A percentile compares a stretch with the other conserved stretches of the same genome.
Evolutionary conservation across 2,888 invertebrate genomes (phyloP).

Genomic region (Bellardia pandia): DNA sequence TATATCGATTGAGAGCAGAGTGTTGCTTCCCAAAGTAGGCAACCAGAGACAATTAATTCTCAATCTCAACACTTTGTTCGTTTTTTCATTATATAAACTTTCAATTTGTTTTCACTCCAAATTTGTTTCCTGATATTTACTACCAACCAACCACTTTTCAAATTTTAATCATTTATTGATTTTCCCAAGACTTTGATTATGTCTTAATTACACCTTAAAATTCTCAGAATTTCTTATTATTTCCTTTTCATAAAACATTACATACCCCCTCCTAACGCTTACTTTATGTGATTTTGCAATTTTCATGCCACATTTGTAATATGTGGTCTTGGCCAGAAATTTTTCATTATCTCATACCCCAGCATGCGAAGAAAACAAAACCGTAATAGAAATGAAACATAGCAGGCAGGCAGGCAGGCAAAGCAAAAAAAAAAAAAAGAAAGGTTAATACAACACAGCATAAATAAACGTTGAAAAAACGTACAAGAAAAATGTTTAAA

Average conservation of each 20-base stretch:
- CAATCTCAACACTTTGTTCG: too few species aligned
- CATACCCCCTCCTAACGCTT: neutral
- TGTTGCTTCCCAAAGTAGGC: too few species aligned
- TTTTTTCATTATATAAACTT: too few species aligned
- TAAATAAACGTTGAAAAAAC: constrained; percentile 60
- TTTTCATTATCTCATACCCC: constrained; percentile 64
- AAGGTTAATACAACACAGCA: constrained; percentile 50
- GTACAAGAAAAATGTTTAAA: constrained; percentile 44
- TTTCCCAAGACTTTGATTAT: too few species aligned
- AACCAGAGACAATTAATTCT: too few species aligned
- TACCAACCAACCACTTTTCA: too few species aligned
- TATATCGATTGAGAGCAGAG: too few species aligned
- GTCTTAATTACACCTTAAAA: neutral
- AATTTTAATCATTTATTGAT: too few species aligned
- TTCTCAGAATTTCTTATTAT: neutral
- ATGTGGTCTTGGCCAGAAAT: constrained; percentile 56
- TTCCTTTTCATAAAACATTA: neutral
- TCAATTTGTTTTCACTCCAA: too few species aligned
- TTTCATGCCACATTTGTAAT: constrained; percentile 60
- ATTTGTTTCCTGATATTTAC: too few species aligned
- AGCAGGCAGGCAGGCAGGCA: neutral
- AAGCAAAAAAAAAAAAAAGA: constrained; percentile 17
- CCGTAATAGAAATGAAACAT: constrained; percentile 35
- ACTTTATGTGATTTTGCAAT: neutral
- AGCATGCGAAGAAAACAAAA: neutral